Base-by-base conservation (phyloP, 1,140 invertebrate genomes). In the Tetragonula clypearis region DNA sequence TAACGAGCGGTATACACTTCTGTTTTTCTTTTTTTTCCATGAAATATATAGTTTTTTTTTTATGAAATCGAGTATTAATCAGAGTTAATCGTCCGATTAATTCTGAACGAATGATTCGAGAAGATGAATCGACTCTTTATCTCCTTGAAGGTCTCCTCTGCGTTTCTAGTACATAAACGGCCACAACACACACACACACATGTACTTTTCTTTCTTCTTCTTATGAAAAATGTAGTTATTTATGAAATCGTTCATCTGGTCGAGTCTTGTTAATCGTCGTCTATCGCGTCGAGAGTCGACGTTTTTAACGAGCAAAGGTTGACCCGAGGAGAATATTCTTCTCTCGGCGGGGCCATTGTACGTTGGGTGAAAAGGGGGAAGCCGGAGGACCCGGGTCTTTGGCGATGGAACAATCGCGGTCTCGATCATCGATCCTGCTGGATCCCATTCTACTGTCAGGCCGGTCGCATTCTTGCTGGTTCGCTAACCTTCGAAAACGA, bases 391-490 rank as follows among this genome's bases (percentile, higher is more conserved):
- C 75, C 65, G 65, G 82, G 75, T 62, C 76, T 74, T 66, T 56
- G 88, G 49, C 77, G 56, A 75, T 30, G 55, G 41, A 87, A 81
- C 79, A 83, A 86, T 90, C 75, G 84, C 73, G 77, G 69, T 53
- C 86, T 75, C 86, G 88, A 90, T 90, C 88, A 90, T 89, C 86
- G 88, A 90, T 90, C 87, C 86, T 90, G 55, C 58, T 35, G 60
- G 41, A 77, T 86, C 69, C 88, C 84, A 90, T 90, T 90, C 88
- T 90, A 60, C 88, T 90, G 89, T 90, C 88, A 90, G 41, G 77
- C 60, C 88, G 49, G 73, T 53, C 68, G 83, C 80, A 90, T 90
- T 90, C 83, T 90, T 86, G 86, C 84, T 81, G 69, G 89, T 86
- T 87, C 83, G 68, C 71, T 79, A 82, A 90, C 77, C 84, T 88